Base-by-base conservation (phyloP, 2,797 vertebrate genomes). In the Enteromius paludinosus region DNA sequence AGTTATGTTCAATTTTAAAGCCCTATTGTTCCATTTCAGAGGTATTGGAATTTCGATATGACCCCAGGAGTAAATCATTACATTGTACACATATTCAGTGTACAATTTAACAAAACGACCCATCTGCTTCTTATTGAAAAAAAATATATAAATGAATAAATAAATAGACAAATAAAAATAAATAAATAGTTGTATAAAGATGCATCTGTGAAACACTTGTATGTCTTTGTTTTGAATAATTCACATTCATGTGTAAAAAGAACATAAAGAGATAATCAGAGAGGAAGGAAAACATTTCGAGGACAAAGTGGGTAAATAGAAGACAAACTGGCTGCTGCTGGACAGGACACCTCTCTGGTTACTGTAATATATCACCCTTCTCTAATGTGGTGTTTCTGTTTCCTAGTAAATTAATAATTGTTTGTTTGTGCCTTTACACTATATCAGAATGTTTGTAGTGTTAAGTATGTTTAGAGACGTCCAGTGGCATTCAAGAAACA, bases 371-470 rank as follows among this genome's bases (percentile, higher is more conserved):
- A 56, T 25, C 73, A 76, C 66, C 38, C 52, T 62, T 66, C 69
- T 64, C 73, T 30, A 54, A 25, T 69, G 17, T 23, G 28, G 12
- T 43, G n/a, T 3, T 45, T 65, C 59, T 47, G 30, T 84, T 75
- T 77, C 54, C 45, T 62, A n/a, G 17, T 76, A 84, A 84, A 81
- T 84, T 76, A 76, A 77, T 70, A 18, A 75, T 80, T 41, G 52
- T 69, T 30, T 83, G 25, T 68, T 71, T 78, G 61, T 41, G 2
- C 28, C 20, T 47, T 70, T 18, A 33, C 20, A 30, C 12, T 47
- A 28, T 23, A 18, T 69, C 28, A 10, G 2, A 65, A 17, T 33
- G 11, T 69, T 20, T 82, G 47, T 76, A 64, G 66, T 23, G 23
- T 28, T 70, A 43, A 70, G 15, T 71, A 33, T 49, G 25, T 45